Conservation (phyloP, 2,797 vertebrate genomes). For the Valencia hispanica region DNA sequence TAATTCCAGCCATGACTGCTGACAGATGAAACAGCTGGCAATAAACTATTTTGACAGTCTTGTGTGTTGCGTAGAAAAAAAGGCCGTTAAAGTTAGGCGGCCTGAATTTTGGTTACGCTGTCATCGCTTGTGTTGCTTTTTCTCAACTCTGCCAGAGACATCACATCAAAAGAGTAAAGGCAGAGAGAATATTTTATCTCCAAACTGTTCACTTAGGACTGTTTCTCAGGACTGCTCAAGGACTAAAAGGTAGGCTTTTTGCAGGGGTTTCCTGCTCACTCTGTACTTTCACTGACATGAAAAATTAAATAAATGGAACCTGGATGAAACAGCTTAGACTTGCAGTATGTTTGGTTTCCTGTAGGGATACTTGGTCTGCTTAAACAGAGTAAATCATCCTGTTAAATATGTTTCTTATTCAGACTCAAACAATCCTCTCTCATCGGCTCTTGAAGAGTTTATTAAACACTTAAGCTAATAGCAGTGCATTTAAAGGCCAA, state of each 20-base stretch:
- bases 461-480: constrained; percentile 49
- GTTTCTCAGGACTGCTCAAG: constrained; percentile 64
- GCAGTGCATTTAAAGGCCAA: constrained; percentile 50
- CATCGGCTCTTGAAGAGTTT: constrained; percentile 41
- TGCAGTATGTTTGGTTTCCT: constrained; percentile 35
- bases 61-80: constrained; percentile 39
- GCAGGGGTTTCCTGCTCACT: constrained; percentile 49
- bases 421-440: constrained; percentile 26
- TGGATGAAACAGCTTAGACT: constrained; percentile 45
- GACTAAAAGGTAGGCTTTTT: constrained; percentile 61
- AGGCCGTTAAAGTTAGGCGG: constrained; percentile 36
- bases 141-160: constrained; percentile 55
- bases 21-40: constrained; percentile 75
- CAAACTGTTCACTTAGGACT: constrained; percentile 68
- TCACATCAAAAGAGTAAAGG: constrained; percentile 54
- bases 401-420: constrained; percentile 22
- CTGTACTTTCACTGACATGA: constrained; percentile 57
- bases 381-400: constrained; percentile 38
- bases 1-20: constrained; percentile 74
- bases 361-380: constrained; percentile 27
- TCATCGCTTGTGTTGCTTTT: constrained; percentile 63
- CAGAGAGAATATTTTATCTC: constrained; percentile 67
- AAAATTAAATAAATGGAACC: constrained; percentile 61
- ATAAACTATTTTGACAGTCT: constrained; percentile 73
- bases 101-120: constrained; percentile 65